Conservation (phyloP, 2,888 invertebrate genomes). For the Drosophila tanythrix region DNA sequence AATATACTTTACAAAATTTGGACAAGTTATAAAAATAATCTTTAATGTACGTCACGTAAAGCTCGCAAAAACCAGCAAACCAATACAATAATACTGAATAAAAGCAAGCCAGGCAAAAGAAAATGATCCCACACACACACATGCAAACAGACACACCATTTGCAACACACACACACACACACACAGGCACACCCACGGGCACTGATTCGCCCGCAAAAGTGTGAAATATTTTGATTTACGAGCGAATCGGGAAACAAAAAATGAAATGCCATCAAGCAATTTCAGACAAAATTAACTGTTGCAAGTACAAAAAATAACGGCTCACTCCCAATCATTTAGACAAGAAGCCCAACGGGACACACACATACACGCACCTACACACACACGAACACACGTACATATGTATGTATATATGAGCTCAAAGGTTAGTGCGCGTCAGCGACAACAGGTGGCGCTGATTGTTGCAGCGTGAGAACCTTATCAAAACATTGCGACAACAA, state of each 20-base stretch:
- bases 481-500: slow-evolving; percentile 36
- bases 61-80: slow-evolving; percentile 45
- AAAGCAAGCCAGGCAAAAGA: slow-evolving; percentile 20
- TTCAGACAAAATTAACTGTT: slow-evolving; percentile 24
- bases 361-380: neutral
- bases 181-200: slow-evolving; percentile 44
- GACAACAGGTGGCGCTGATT: slow-evolving; percentile 74
- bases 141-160: neutral
- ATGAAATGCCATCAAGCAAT: slow-evolving; percentile 12
- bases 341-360: slow-evolving; percentile 23
- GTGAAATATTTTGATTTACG: slow-evolving; percentile 74
- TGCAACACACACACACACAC: slow-evolving; percentile 1
- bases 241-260: slow-evolving; percentile 51
- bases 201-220: slow-evolving; percentile 56
- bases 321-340: slow-evolving; percentile 17
- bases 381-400: slow-evolving; percentile 1
- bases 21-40: slow-evolving; percentile 19
- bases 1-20: neutral
- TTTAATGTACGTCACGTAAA: slow-evolving; percentile 62
- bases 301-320: slow-evolving; percentile 30
- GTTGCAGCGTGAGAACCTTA: slow-evolving; percentile 47
- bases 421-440: slow-evolving; percentile 38
- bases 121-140: slow-evolving; percentile 29
- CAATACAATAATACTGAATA: slow-evolving; percentile 41
- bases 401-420: neutral